A percentile compares a stretch with the other conserved stretches of the same genome.
These are phyloP conservation scores for Anguilla rostrata DNA, from an alignment of 2,113 vertebrate species.

Conservation along the genomic window DNA sequence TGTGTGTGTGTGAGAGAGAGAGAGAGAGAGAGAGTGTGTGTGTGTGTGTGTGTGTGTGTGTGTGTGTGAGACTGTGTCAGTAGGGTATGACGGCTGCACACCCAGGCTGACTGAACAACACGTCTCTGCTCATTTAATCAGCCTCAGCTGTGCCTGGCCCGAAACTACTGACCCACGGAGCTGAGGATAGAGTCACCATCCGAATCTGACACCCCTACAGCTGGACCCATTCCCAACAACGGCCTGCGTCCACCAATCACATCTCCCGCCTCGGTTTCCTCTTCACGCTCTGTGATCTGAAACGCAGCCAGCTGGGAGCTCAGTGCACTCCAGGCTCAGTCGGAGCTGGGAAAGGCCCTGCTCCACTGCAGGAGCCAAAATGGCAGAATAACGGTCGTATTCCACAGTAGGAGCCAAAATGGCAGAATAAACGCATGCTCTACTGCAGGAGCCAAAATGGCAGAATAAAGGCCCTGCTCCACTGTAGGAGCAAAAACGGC, in stretches of 20 bases:
- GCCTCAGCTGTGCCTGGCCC: constrained; percentile 36
- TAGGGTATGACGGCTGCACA: not conserved
- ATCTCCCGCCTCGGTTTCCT: not conserved
- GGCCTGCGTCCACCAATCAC: not conserved
- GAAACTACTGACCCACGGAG: not conserved
- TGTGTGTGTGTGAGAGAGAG: no score
- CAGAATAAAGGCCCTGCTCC: no score
- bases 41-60: constrained; percentile 25
- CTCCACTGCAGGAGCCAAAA: no score
- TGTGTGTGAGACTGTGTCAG: constrained; percentile 28
- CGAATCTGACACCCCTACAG: not conserved
- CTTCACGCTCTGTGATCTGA: not conserved
- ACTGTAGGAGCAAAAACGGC: no score
- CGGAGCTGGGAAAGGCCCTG: no score
- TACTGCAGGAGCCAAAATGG: no score
- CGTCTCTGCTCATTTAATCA: constrained; percentile 50
- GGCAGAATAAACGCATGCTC: no score
- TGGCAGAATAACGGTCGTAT: no score
- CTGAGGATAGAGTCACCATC: not conserved
- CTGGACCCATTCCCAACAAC: not conserved
- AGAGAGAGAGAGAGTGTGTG: no score
- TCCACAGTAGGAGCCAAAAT: no score
- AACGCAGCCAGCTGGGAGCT: not conserved
- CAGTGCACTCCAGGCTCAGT: not conserved
- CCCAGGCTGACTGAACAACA: constrained; percentile 47